Base-by-base conservation (phyloP, 2,113 vertebrate genomes). In the Brevimyrus niger region DNA sequence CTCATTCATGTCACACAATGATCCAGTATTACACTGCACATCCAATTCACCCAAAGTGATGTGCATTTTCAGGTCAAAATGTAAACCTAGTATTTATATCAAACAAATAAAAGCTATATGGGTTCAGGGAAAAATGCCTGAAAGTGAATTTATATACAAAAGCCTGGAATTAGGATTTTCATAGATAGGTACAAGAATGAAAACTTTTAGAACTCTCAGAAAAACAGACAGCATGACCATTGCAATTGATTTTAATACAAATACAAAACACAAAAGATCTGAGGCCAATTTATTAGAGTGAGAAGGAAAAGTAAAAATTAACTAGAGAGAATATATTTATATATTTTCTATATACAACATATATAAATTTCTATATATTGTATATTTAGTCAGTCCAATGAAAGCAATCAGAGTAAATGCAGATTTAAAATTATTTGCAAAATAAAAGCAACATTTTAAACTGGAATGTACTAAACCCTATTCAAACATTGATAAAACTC, bases 271-370 rank as follows among this genome's bases (percentile, higher is more conserved):
- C 90, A 88, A 89, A 51, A 89, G 35, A 53, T 90, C 84, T 94
- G 96, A 95, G 96, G 96, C 58, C 87, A 95, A 95, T 96, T 97
- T 97, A 97, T 96, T 97, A 95, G 94, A 95, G 93, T 96, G 96
- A 97, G 96, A 97, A 96, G 95, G 95, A 93, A 82, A 90, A 95
- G 95, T 96, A 95, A 95, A 95, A 97, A 89, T 95, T 95, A 96
- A 96, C 95, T 95, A 76, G 95, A 96, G 95, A 96, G 94, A 91
- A 93, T 94, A 92, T 93, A 69, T 69, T 69, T 69, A 69, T 69
- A 91, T 88, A 90, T 89, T 90, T 89, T 90, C 91, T 94, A 92
- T 73, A 91, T 88, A 91, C 87, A 89, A 69, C 86, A 91, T 89
- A 91, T 89, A 88, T 69, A 82, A 80, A 87, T 35, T 58, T 90